Evolutionary conservation across 2,113 vertebrate genomes (phyloP), one percentile per base, ranked within the genome.

Genomic region (Sturnus vulgaris): DNA sequence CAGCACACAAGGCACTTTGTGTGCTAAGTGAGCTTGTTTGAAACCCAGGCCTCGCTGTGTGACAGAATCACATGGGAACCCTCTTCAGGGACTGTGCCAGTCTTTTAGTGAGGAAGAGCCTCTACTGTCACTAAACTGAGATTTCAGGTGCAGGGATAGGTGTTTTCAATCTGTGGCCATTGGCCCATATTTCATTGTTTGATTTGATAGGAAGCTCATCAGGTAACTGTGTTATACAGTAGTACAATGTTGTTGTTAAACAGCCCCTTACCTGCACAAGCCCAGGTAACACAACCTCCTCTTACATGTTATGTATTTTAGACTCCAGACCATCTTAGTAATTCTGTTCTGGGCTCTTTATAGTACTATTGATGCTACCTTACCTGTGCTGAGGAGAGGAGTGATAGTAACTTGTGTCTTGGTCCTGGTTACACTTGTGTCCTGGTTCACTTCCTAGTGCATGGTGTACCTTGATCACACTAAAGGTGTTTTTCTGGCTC

Each of bases 161-260:
- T 61, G 9, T 72, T 69, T 69, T 7, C 46, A 21, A 0, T 52
- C 22, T 70, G 15, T 59, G 47, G 18, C 22, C 6, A 1, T 17
- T 78, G 39, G 14, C 47, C 13, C 2, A 19, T 30, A 12, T 81
- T 73, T 20, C 5, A 3, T 13, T 75, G 44, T 57, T 65, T 30
- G 56, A 37, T 2, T 1, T 27, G 44, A 27, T 16, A 31, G 55
- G 9, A 42, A 28, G 40, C 7, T 24, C 16, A 12, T 76, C 12
- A 10, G 44, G 2, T 78, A n/a, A 19, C 16, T 0, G 1, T 25
- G 11, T 77, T n/a, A 20, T 42, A 11, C 5, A 65, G 42, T 24
- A 60, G 22, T 37, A 33, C 4, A 1, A 0, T 33, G 6, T 8
- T 55, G 7, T 5, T 56, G 9, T 46, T 85, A 5, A 87, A 53